Percentiles rank a stretch among this genome's conserved stretches.
Evolutionary conservation across 2,113 vertebrate species (phyloP).

Genomic region (Thermophis baileyi): DNA sequence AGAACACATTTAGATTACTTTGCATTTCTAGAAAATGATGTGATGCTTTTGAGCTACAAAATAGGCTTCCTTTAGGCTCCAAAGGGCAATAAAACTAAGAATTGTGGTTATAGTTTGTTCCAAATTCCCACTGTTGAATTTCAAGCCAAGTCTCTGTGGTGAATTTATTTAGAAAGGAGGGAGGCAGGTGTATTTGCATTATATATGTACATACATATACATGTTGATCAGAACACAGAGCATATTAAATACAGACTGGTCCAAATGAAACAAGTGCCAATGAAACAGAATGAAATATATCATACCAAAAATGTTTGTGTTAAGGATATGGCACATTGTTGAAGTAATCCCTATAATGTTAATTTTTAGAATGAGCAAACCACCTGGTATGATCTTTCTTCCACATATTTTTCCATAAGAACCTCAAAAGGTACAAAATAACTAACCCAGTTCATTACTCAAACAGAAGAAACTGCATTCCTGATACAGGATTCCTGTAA

Average conservation of each 20-base stretch:
- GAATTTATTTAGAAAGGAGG: not conserved
- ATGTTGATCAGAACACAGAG: not conserved
- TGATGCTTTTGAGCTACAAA: not conserved
- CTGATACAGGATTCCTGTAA: not conserved
- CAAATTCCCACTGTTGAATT: not conserved
- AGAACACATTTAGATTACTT: not conserved
- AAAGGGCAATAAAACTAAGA: not conserved
- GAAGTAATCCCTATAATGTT: not conserved
- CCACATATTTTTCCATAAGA: not conserved
- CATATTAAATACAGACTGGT: not conserved
- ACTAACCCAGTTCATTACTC: not conserved
- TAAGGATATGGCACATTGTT: constrained; percentile 17
- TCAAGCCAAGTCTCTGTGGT: not conserved
- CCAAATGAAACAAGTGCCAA: not conserved
- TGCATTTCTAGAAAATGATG: not conserved
- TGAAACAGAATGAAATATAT: not conserved
- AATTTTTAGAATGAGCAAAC: not conserved
- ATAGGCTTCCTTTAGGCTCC: not conserved
- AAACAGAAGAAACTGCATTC: not conserved
- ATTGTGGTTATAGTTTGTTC: not conserved
- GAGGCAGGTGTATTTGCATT: not conserved
- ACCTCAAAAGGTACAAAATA: not conserved
- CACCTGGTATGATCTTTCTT: not conserved
- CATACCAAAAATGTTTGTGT: not conserved
- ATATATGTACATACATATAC: not conserved